Base-by-base conservation (phyloP, 2,888 invertebrate species). In the Caenorhabditis sp. region DNA sequence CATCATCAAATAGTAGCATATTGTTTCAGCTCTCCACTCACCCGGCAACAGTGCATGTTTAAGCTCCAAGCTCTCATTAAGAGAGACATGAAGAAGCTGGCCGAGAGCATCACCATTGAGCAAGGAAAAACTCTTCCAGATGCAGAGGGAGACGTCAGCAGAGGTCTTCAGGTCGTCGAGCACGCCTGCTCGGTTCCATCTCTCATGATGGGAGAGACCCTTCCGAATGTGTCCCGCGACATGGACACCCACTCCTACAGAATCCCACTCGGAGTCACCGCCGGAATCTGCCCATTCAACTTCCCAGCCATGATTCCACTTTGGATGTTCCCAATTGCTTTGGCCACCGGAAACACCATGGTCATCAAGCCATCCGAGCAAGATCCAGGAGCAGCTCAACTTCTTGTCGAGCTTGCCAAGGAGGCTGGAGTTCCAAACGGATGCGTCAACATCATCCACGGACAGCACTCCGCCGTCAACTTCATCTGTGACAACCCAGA, bases 261-360 rank as follows among this genome's bases (percentile, higher is more conserved):
- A 88, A 94, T 96, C 61, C 99, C 99, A 0, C 93, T 99, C 1
- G 99, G 99, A 54, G 96, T 97, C 1, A 96, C 95, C 24, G 96
- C 95, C 91, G 97, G 89, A 58, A 87, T 89, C 69, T 88, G 86
- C 41, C 89, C 89, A 47, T 89, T 89, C 86, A 89, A 89, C 83
- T 89, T 89, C 93, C 99, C 99, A 0, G 98, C 98, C 38, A 99
- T 99, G 99, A 97, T 99, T 89, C 99, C 99, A 0, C 94, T 99
- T 5, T 99, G 99, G 98, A 94, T 95, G 94, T 94, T 94, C 91
- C 94, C 94, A 10, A 95, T 94, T 89, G 94, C 94, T 0, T 86
- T 94, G 35, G 94, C 96, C 7, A 96, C 97, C 72, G 99, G 99
- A 61, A 99, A 99, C 93, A 96, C 98, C 0, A 95, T 96, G 93